These are phyloP conservation scores for Xiphophorus birchmanni DNA, from an alignment of 2,797 vertebrate genomes.

Conservation along the genomic window DNA sequence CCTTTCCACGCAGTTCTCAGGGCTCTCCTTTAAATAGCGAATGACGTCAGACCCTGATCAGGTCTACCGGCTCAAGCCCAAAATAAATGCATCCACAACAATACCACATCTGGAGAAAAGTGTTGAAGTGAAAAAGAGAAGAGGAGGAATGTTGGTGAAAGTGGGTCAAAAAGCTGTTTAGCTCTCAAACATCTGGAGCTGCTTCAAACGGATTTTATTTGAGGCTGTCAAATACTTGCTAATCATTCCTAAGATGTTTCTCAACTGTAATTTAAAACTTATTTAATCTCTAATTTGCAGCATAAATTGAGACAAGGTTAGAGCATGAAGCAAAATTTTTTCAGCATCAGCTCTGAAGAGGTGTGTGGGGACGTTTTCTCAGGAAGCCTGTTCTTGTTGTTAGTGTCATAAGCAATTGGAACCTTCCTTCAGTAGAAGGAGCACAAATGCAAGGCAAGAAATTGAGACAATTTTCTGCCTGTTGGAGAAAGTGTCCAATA, in stretches of 20 bases:
- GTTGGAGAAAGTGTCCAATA: conserved; percentile 66
- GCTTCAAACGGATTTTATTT: conserved; percentile 75
- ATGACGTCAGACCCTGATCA: conserved; percentile 77
- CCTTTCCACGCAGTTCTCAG: conserved; percentile 72
- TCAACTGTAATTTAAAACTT: not conserved
- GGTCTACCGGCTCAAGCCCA: conserved; percentile 67
- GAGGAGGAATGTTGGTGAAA: conserved; percentile 75
- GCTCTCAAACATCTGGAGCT: conserved; percentile 71
- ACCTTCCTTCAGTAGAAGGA: conserved; percentile 53
- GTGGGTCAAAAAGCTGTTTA: conserved; percentile 74
- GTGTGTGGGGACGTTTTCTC: conserved; percentile 53
- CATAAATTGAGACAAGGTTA: conserved; percentile 8
- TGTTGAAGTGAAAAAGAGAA: conserved; percentile 37
- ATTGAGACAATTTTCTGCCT: conserved; percentile 71
- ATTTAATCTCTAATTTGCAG: conserved; percentile 12
- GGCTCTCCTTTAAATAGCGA: conserved; percentile 80
- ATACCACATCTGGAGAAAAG: conserved; percentile 81
- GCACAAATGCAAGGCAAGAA: conserved; percentile 60
- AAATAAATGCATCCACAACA: conserved; percentile 80
- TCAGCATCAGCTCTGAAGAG: conserved; percentile 28
- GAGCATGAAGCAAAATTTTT: conserved; percentile 38
- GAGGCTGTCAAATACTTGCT: conserved; percentile 58
- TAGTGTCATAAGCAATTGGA: conserved; percentile 76
- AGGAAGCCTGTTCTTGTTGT: conserved; percentile 73
- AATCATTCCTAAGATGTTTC: conserved; percentile 9